Conservation (phyloP, 2,888 invertebrate genomes). For the Dryomyza anilis region DNA sequence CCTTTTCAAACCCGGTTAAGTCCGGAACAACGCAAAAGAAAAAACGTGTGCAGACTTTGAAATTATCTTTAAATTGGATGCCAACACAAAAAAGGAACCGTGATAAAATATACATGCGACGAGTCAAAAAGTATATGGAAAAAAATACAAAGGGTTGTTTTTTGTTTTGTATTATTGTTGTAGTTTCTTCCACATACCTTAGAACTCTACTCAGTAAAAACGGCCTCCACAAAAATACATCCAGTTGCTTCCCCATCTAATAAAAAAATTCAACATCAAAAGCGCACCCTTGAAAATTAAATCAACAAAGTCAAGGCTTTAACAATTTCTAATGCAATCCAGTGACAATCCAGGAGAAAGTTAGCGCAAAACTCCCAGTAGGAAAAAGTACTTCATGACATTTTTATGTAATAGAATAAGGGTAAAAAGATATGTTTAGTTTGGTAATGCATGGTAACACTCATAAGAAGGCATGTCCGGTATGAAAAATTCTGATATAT, state of each 20-base stretch:
- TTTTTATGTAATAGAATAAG: too few species aligned
- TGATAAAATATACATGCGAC: not conserved
- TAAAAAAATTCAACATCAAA: conserved; percentile 20
- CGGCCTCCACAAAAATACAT: too few species aligned
- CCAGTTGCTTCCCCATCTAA: conserved; percentile 7
- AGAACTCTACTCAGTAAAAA: too few species aligned
- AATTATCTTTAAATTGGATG: conserved; percentile 39
- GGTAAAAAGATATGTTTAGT: not conserved
- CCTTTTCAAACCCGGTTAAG: not conserved
- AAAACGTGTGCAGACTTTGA: conserved; percentile 48
- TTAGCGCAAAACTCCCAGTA: too few species aligned
- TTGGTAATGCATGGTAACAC: not conserved
- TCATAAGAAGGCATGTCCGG: too few species aligned
- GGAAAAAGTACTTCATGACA: too few species aligned
- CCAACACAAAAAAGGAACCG: not conserved
- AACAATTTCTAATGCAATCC: not conserved
- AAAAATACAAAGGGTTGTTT: conserved; percentile 13
- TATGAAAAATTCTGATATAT: too few species aligned
- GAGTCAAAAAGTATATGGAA: not conserved
- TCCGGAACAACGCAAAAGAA: conserved; percentile 31
- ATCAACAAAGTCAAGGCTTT: conserved; percentile 23
- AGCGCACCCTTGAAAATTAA: conserved; percentile 21
- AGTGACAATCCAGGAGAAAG: not conserved
- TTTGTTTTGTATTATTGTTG: not conserved
- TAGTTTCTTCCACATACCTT: not conserved